phyloP scores from a whole-genome alignment of 1,140 invertebrate genomes.

The Drosophila watanabei region DNA sequence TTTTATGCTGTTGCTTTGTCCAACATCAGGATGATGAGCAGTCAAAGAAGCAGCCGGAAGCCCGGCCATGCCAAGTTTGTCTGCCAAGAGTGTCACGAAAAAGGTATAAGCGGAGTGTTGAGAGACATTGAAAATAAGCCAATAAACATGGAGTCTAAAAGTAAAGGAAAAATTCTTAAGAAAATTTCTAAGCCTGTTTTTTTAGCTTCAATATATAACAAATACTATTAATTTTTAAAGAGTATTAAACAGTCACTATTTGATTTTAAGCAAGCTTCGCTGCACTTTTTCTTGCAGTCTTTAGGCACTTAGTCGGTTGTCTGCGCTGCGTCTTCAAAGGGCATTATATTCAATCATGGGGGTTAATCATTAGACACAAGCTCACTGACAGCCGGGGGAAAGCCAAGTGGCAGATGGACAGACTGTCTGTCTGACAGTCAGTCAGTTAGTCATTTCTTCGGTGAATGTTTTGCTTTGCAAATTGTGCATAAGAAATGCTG shows the following conservation, averaged over 20 bases:
- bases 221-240: neutral
- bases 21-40: constrained; percentile 64
- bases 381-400: constrained; percentile 21
- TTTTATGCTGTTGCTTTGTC: constrained; percentile 42
- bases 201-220: neutral
- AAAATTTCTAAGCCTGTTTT: neutral
- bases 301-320: constrained; percentile 54
- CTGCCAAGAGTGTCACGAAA: constrained; percentile 10
- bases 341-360: constrained; percentile 71
- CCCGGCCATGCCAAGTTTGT: constrained; percentile 57
- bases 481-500: constrained; percentile 42
- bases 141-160: neutral
- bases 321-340: constrained; percentile 49
- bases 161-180: neutral
- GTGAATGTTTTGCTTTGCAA: constrained; percentile 40
- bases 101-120: constrained; percentile 33
- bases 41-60: constrained; percentile 48
- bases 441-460: constrained; percentile 29
- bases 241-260: constrained; percentile 23
- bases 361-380: constrained; percentile 68
- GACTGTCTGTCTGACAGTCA: constrained; percentile 25
- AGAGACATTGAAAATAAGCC: constrained; percentile 8
- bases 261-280: neutral
- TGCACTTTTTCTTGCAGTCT: constrained; percentile 52
- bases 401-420: constrained; percentile 26